Base-by-base conservation (phyloP, 1,140 invertebrate genomes). In the Heliconius melpomene region DNA sequence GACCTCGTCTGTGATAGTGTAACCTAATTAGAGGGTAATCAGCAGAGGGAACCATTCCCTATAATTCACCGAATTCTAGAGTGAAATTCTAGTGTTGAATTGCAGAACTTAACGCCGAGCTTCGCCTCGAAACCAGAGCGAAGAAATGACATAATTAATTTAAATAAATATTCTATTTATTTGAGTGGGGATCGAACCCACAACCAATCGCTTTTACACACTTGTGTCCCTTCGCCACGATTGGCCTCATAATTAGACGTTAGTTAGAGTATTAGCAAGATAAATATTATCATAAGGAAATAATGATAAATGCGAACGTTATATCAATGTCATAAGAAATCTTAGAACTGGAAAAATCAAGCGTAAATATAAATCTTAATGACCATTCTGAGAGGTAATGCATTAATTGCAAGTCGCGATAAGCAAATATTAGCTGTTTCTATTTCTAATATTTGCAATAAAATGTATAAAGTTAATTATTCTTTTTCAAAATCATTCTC, bases 301-400 rank as follows among this genome's bases (percentile, higher is more conserved):
- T 23, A 20, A 73, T 78, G 77, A 78, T 78, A 46, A 74, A 74
- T 46, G 57, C 20, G 46, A 74, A 26, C 54, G 46, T 36, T 79
- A 66, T 79, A 79, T 79, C 78, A 79, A 71, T 60, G 77, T 74
- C 77, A 79, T 75, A 73, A 74, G 78, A 66, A 66, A 66, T 66
- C 23, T 11, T 66, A 66, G 60, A 66, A 66, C 60, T 66, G 60
- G 60, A 66, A 66, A 66, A 66, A 66, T 66, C 13, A 66, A 66
- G 60, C 26, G 60, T 23, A 29, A 29, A 38, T 73, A 74, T 73
- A 74, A 74, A 66, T 66, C 60, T 66, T 66, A 66, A 66, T 66
- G 29, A 66, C 26, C n/a, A 29, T 16, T 29, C 60, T 29, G 13
- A 66, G 60, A 66, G 26, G 60, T 66, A 66, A 66, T 66, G 13